Evolutionary conservation across 2,797 vertebrate genomes (phyloP).

Genomic region (Sphenodon punctatus): DNA sequence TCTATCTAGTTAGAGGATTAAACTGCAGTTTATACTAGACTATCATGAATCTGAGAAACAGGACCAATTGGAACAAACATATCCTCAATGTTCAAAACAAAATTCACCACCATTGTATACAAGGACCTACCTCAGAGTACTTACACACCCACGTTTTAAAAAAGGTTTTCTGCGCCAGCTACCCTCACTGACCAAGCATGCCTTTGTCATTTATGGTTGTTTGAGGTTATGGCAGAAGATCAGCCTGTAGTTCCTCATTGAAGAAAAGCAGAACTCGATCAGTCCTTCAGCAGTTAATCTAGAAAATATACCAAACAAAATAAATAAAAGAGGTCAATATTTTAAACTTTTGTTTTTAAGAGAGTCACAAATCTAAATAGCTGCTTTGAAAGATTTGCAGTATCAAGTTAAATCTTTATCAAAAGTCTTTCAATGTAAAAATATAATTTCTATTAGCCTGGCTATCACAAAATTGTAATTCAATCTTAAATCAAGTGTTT

Average conservation of each 20-base stretch:
- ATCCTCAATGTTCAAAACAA: neutral
- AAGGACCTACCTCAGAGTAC: conserved; percentile 89
- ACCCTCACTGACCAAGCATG: conserved; percentile 89
- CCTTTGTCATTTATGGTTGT: conserved; percentile 96
- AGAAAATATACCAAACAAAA: conserved; percentile 49
- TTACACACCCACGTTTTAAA: conserved; percentile 87
- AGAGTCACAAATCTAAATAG: neutral
- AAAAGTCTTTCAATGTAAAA: neutral
- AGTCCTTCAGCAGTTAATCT: conserved; percentile 94
- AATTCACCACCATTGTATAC: neutral
- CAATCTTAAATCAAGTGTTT: no score
- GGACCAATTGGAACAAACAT: neutral
- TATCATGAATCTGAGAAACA: no score
- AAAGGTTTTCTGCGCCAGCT: conserved; percentile 88
- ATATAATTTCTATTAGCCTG: neutral
- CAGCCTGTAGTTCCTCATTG: conserved; percentile 99
- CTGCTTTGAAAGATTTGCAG: neutral
- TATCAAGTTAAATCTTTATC: neutral
- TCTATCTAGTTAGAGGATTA: no score
- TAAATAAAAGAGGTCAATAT: conserved; percentile 12
- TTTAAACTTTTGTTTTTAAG: neutral
- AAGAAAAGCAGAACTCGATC: conserved; percentile 96
- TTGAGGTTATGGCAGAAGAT: conserved; percentile 99
- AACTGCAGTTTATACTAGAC: no score
- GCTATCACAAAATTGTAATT: neutral